phyloP scores from a whole-genome alignment of 2,113 vertebrate species.

The Scartelaos histophorus region DNA sequence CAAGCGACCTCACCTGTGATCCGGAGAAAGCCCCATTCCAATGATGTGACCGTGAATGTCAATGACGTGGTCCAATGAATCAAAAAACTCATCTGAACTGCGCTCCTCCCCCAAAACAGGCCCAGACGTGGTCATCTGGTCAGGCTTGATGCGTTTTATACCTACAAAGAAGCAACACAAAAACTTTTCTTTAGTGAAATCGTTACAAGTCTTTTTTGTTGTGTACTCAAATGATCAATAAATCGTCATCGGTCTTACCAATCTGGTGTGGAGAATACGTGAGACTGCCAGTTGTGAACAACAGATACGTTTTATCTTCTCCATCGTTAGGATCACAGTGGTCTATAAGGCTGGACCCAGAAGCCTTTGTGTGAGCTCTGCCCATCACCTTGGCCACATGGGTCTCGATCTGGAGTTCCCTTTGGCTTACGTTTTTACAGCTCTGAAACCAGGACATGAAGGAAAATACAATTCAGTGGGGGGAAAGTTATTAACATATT shows the following conservation, averaged over 20 bases:
- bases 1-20: constrained; percentile 83
- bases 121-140: constrained; percentile 93
- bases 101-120: constrained; percentile 91
- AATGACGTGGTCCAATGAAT: constrained; percentile 92
- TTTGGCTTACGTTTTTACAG: constrained; percentile 54
- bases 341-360: constrained; percentile 68
- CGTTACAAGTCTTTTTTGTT: no score
- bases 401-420: constrained; percentile 81
- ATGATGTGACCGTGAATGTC: constrained; percentile 96
- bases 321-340: constrained; percentile 48
- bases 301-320: constrained; percentile 87
- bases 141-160: constrained; percentile 91
- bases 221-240: neutral
- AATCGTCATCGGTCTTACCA: constrained; percentile 73
- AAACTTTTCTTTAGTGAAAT: neutral
- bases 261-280: constrained; percentile 98
- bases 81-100: constrained; percentile 90
- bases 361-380: constrained; percentile 78
- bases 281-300: constrained; percentile 97
- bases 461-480: neutral
- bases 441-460: constrained; percentile 38
- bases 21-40: constrained; percentile 96
- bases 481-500: neutral
- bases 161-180: constrained; percentile 68
- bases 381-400: constrained; percentile 87